Base-by-base conservation (phyloP, 2,113 vertebrate genomes). In the Apodemus sylvaticus region DNA sequence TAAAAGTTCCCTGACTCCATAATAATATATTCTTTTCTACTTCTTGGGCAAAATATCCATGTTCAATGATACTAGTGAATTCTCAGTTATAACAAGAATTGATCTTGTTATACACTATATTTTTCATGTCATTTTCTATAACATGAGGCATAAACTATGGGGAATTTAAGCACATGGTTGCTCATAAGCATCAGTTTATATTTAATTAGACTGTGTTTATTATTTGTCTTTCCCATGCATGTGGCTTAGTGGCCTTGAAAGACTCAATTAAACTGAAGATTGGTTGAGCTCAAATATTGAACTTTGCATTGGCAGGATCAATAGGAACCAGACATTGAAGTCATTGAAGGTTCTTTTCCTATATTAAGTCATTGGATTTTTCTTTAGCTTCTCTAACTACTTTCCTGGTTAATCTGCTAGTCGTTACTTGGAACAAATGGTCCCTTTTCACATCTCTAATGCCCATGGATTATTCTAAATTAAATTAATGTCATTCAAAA, bases 171-270 rank as follows among this genome's bases (percentile, higher is more conserved):
- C 29, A 73, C 1, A 6, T n/a, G 70, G 17, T 66, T 7, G 7
- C 31, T 2, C 16, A 64, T 36, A 79, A 39, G 34, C 11, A 20
- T 3, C 12, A 31, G 55, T 62, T 77, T 39, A 8, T 91, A 55
- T 95, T 94, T 97, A 92, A 82, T 79, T 78, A 70, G 76, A 60
- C 90, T 94, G 92, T 58, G 13, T 70, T 81, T 94, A 31, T 79
- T 45, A 78, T 45, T 51, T 87, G 1, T 90, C 68, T 95, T 94
- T 96, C 88, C 62, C 92, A 96, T 8, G 13, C 5, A 58, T 17
- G 0, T 39, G 26, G 10, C 34, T 64, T 76, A 39, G 34, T 79
- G 76, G 16, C 95, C 94, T 97, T 92, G 70, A 60, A 71, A n/a
- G 17, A 71, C 19, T 76, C 64, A 55, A 39, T 64, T 81, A 31